Evolutionary conservation across 2,888 invertebrate genomes (phyloP), one percentile per base, ranked within the genome.

Genomic region (Hypsopygia costalis): DNA sequence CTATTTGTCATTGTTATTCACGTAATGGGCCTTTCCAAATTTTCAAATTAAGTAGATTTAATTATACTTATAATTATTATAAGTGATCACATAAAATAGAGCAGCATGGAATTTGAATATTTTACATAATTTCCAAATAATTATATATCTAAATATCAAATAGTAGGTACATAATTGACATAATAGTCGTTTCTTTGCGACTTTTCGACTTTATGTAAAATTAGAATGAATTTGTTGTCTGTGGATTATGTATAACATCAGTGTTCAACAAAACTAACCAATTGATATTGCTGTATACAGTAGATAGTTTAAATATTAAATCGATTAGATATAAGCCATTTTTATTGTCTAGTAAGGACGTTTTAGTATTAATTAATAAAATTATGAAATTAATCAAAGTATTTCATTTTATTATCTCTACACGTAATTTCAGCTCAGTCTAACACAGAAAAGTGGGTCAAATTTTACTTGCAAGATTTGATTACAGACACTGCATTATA

Each of bases 11-110:
- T 58, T 52, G 60, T 72, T 71, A 69, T 60, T 74, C 75, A 82
- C 81, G 78, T 61, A 79, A 82, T 83, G 86, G 86, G 86, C 86
- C 86, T 87, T 86, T 85, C 70, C 73, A 74, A 56, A 51, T 68
- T 77, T 70, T 68, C 47, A 65, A 69, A 67, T 50, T 74, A 69
- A 59, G 57, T 72, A 73, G 64, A 45, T 49, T 42, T 76, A 71
- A 62, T 57, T 54, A 57, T 62, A 66, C 46, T 51, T 52, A 49
- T 48, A 53, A 46, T 25, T 52, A 42, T 33, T 51, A 53, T 22
- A 52, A 3, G 50, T 43, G 58, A 61, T 44, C 44, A 54, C 52
- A 54, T 52, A 10, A 32, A 11, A 31, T 25, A 16, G 22, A n/a
- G 47, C 47, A 51, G 46, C 57, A 49, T 42, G 54, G 44, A 59